Evolutionary conservation across 2,797 vertebrate genomes (phyloP), one percentile per base, ranked within the genome.

Genomic region (Macroramphosus scolopax): DNA sequence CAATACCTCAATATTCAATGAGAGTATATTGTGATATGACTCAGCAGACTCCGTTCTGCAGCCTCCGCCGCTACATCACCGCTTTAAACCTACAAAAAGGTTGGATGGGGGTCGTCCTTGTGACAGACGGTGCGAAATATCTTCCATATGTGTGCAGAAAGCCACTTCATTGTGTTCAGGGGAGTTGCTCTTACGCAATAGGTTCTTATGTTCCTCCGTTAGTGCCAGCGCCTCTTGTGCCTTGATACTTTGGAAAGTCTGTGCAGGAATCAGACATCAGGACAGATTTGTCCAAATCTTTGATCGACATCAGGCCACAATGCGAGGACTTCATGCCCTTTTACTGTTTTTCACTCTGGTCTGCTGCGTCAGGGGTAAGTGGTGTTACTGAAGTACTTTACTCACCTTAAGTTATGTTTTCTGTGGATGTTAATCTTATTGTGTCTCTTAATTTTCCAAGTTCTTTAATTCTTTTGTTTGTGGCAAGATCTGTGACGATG

Each of bases 81-180:
- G 22, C 32, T 51, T 40, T 26, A 51, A 68, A 64, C 44, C 35
- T 22, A 12, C 1, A 7, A 5, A 66, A 63, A 35, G 6, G 1
- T 48, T 74, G 68, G 68, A 66, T 56, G 60, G 55, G 66, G 59
- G 56, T 71, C 15, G 51, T 81, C 58, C 74, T 77, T 70, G 65
- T 83, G 71, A 82, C 86, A 81, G 56, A 81, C 80, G 81, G 75
- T 68, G 63, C 45, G 53, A 88, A 89, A 90, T 89, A 73, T 79
- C 80, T 91, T 89, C 89, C 91, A 91, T 73, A 81, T 91, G 89
- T 55, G 78, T 63, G 62, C 47, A 61, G 73, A 75, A 69, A 69
- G 64, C 61, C 47, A 74, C 55, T 72, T 36, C 41, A 61, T 52
- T 54, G 62, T 77, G 74, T 79, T 60, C 42, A 69, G 69, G 69